Percentiles rank a stretch among this genome's conserved stretches.
Evolutionary conservation across 2,888 invertebrate species (phyloP).

Genomic region (Theretra japonica): DNA sequence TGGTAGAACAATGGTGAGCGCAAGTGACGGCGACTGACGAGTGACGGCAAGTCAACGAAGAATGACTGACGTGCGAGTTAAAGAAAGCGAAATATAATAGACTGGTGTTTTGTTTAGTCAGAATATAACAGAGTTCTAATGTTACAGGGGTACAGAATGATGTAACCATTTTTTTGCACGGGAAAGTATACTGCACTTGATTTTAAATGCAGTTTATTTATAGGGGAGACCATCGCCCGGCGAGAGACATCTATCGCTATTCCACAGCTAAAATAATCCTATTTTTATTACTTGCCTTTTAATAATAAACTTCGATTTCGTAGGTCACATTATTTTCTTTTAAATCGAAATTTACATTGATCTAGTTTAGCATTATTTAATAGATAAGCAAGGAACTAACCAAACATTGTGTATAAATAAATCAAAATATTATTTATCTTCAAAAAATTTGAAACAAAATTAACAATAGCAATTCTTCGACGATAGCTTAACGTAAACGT

Average conservation of each 20-base stretch:
- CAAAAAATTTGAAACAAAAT: not conserved
- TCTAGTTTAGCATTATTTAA: no score
- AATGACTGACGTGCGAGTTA: slow-evolving; percentile 35
- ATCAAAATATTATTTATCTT: not conserved
- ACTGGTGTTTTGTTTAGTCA: slow-evolving; percentile 3
- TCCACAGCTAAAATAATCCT: no score
- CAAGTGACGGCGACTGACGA: slow-evolving; percentile 60
- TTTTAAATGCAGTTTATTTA: no score
- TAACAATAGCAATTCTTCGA: not conserved
- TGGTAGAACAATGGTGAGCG: slow-evolving; percentile 58
- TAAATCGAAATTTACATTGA: no score
- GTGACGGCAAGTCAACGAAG: slow-evolving; percentile 55
- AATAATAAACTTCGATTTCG: no score
- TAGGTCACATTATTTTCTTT: no score
- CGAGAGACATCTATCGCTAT: no score
- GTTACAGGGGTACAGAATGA: not conserved
- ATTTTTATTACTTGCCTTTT: no score
- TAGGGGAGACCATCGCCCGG: no score
- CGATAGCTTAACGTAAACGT: not conserved
- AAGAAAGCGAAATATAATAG: slow-evolving; percentile 18
- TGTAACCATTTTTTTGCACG: not conserved
- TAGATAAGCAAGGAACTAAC: no score
- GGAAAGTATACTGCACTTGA: not conserved
- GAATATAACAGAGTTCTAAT: slow-evolving; percentile 14
- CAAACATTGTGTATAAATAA: not conserved